Base-by-base conservation (phyloP, 1,140 invertebrate species). In the Lanistes nyassanus region DNA sequence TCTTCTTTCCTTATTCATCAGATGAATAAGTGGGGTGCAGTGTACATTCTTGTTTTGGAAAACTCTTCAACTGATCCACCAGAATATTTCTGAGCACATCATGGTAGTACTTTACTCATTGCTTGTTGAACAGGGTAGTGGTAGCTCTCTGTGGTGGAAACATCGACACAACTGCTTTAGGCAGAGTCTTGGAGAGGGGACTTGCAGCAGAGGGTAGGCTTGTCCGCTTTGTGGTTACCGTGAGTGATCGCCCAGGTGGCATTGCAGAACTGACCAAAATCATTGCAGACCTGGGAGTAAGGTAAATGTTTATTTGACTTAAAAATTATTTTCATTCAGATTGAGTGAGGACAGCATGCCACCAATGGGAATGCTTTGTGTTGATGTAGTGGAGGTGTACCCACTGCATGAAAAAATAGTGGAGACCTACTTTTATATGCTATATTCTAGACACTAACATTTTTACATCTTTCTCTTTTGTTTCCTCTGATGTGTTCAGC, bases 81-180 rank as follows among this genome's bases (percentile, higher is more conserved):
- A 62, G 11, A n/a, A n/a, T n/a, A n/a, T n/a, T n/a, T n/a, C n/a
- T n/a, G n/a, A n/a, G 19, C 19, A 47, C 2, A 47, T 16, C 42
- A 1, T 16, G 19, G 2, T 16, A 1, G 5, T 6, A 47, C 5
- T 47, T 47, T 9, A 47, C 1, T 47, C 42, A 13, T 29, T 37
- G 11, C 55, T 37, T 3, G 21, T 7, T 73, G 73, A 77, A 58
- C 76, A 95, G 95, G 84, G 94, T 98, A 16, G 95, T 96, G 0
- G 90, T 95, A 39, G 91, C 94, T 42, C 86, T 97, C 0, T 95
- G 94, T 85, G 97, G 97, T 2, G 96, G 97, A 36, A 98, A 98
- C 89, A 98, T 98, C 70, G 96, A 98, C 84, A 96, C 95, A 6
- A 97, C 95, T 0, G 93, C 97, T 0, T 91, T 98, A 60, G 95